phyloP scores from a whole-genome alignment of 2,888 invertebrate genomes.

The Slavum lentiscoides region DNA sequence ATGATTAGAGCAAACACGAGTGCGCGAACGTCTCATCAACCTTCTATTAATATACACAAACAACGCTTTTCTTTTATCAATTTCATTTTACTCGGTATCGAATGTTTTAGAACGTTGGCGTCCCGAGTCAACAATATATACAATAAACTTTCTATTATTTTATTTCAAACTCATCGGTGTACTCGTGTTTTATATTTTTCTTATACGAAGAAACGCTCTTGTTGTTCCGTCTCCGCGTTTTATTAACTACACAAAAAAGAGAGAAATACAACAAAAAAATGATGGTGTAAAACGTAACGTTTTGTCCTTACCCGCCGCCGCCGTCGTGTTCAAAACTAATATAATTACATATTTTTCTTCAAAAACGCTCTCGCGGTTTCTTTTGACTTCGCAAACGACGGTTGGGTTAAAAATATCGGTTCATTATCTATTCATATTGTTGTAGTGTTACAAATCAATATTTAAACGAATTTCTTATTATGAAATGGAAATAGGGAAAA shows the following conservation, averaged over 20 bases:
- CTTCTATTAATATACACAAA: background rate
- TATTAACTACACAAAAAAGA: background rate
- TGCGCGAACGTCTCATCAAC: conserved; percentile 14
- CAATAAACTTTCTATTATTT: background rate
- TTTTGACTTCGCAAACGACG: too few relatives aligned
- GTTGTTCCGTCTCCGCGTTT: background rate
- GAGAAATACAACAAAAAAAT: background rate
- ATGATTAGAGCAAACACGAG: conserved; percentile 10
- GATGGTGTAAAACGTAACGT: background rate
- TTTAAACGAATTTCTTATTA: too few relatives aligned
- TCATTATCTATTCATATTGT: too few relatives aligned
- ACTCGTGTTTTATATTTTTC: background rate
- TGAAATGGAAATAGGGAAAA: too few relatives aligned
- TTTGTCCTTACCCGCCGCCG: background rate
- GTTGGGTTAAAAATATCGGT: too few relatives aligned
- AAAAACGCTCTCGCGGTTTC: too few relatives aligned
- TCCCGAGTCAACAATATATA: background rate
- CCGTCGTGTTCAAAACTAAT: too few relatives aligned
- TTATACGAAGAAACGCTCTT: background rate
- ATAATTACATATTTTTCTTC: too few relatives aligned
- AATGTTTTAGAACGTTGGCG: background rate
- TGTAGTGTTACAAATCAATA: too few relatives aligned
- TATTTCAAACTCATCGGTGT: background rate
- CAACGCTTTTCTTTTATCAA: conserved; percentile 4
- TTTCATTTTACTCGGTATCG: background rate